Conservation (phyloP, 2,888 invertebrate species). For the Seira musarum region DNA sequence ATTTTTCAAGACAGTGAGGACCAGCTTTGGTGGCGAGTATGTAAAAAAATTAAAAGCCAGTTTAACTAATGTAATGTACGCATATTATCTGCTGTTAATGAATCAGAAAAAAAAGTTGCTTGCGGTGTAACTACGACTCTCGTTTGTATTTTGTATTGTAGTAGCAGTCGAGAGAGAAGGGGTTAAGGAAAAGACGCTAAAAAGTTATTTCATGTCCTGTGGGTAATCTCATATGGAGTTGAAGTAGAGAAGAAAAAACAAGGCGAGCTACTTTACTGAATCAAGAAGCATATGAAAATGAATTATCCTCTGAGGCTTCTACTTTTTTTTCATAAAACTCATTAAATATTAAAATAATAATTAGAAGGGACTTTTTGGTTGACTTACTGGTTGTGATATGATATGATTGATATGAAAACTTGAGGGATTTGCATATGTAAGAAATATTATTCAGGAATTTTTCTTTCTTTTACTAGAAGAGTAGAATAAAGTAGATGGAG, state of each 20-base stretch:
- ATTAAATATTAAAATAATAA: slow-evolving; percentile 57
- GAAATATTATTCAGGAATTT: slow-evolving; percentile 9
- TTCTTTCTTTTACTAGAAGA: not conserved
- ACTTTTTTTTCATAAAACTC: slow-evolving; percentile 34
- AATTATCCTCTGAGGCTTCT: slow-evolving; percentile 1
- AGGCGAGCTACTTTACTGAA: slow-evolving; percentile 30
- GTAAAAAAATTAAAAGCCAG: slow-evolving; percentile 42
- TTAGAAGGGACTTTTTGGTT: slow-evolving; percentile 34
- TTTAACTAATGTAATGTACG: slow-evolving; percentile 20
- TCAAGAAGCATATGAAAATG: slow-evolving; percentile 1
- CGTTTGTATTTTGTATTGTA: too few relatives aligned
- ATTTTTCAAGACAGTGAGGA: slow-evolving; percentile 26
- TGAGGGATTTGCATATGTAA: slow-evolving; percentile 22
- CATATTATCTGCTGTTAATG: slow-evolving; percentile 15
- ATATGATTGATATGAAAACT: slow-evolving; percentile 30
- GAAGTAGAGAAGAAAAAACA: slow-evolving; percentile 17
- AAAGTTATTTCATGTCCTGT: slow-evolving; percentile 1
- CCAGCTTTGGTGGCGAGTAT: not conserved
- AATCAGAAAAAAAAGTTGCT: slow-evolving; percentile 36
- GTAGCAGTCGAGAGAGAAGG: not conserved
- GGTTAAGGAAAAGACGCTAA: slow-evolving; percentile 3
- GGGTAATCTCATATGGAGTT: not conserved
- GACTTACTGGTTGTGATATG: slow-evolving; percentile 4
- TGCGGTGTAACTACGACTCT: too few relatives aligned
- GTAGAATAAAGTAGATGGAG: not conserved